Conservation (phyloP, 1,140 invertebrate genomes). For the Brachionus manjavacas region DNA sequence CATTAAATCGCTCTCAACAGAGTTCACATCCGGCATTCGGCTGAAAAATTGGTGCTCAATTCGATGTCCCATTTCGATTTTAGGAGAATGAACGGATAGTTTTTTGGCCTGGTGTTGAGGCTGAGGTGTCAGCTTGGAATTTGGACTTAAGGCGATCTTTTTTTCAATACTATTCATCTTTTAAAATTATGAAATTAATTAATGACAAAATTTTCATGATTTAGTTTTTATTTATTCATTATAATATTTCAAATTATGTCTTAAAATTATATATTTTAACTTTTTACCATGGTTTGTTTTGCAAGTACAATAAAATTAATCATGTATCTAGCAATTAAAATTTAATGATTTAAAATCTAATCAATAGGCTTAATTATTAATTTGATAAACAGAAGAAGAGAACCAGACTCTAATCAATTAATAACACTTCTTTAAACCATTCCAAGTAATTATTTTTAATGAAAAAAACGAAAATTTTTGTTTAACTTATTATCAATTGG, state of each 20-base stretch:
- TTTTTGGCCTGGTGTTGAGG: background rate
- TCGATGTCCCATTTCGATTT: background rate
- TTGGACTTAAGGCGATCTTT: background rate
- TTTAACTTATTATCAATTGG: no score
- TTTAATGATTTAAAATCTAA: background rate
- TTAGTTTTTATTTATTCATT: background rate
- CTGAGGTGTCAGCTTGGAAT: background rate
- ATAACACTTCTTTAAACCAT: no score
- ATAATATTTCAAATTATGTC: background rate
- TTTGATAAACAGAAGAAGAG: no score
- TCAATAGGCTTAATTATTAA: no score
- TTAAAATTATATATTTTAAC: background rate
- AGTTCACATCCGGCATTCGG: slow-evolving; percentile 30
- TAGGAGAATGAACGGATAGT: background rate
- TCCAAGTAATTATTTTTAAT: no score
- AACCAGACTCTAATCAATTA: no score
- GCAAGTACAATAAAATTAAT: background rate
- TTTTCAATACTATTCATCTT: background rate
- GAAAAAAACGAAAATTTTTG: no score
- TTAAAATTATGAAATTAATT: background rate
- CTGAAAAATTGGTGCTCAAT: slow-evolving; percentile 37
- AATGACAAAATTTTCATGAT: background rate
- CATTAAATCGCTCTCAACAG: slow-evolving; percentile 38
- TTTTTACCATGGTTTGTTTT: background rate
- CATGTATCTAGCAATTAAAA: background rate